A percentile compares a stretch with the other conserved stretches of the same genome.
Evolutionary conservation across 2,888 invertebrate genomes (phyloP).

Genomic region (Mesochorus sp.): DNA sequence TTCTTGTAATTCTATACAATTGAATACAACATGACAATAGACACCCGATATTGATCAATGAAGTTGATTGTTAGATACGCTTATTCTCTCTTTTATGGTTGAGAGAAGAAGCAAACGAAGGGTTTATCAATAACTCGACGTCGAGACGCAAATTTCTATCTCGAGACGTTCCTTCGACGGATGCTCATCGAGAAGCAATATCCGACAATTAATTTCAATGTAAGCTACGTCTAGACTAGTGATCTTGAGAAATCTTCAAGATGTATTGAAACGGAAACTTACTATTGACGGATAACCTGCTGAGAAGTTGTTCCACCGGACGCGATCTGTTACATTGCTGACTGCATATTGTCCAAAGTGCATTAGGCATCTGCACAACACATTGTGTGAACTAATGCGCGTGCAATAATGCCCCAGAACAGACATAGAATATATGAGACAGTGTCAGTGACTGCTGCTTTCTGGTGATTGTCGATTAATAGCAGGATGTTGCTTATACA

Average conservation of each 20-base stretch:
- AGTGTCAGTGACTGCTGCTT: constrained; percentile 42
- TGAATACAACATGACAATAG: too few species aligned
- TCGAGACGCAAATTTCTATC: not conserved
- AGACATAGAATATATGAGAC: constrained; percentile 23
- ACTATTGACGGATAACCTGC: constrained; percentile 6
- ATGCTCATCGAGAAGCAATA: constrained; percentile 10
- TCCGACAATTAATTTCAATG: constrained; percentile 7
- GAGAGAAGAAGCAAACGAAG: too few species aligned
- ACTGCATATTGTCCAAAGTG: not conserved
- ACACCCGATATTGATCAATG: too few species aligned
- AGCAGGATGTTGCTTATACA: constrained; percentile 55
- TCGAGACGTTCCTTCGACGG: not conserved
- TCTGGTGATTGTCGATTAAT: constrained; percentile 53
- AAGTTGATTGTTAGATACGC: too few species aligned
- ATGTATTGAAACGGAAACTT: constrained; percentile 41
- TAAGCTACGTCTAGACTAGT: not conserved
- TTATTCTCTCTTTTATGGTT: too few species aligned
- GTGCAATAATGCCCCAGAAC: constrained; percentile 17
- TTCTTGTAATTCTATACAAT: too few species aligned
- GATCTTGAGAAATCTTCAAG: not conserved
- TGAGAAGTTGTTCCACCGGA: constrained; percentile 30
- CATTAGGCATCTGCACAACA: constrained; percentile 16
- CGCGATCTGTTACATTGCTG: constrained; percentile 25
- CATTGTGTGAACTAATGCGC: constrained; percentile 29
- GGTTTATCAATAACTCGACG: too few species aligned